phyloP scores from a whole-genome alignment of 2,113 vertebrate genomes.

The Zosterops pallidus region DNA sequence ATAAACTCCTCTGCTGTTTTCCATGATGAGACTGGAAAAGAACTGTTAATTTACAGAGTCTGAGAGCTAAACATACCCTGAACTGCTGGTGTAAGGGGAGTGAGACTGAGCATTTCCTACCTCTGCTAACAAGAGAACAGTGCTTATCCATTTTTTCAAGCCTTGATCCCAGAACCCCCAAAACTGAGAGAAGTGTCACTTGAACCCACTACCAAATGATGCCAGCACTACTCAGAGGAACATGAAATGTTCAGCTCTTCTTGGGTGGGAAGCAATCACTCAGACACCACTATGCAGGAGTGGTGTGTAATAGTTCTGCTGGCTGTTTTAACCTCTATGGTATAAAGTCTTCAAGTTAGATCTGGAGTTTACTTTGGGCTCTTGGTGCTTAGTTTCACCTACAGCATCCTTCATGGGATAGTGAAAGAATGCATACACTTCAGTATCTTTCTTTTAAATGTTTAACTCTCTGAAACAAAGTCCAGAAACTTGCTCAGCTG shows the following conservation, averaged over 20 bases:
- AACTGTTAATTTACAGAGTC: not conserved
- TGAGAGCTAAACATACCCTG: not conserved
- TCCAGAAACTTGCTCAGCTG: not conserved
- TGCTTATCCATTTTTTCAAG: not conserved
- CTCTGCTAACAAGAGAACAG: not conserved
- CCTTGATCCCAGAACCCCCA: not conserved
- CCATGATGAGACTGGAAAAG: not conserved
- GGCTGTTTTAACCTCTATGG: not conserved
- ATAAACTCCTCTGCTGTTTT: not conserved
- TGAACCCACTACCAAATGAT: not conserved
- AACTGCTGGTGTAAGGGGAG: not conserved
- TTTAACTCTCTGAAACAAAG: not conserved
- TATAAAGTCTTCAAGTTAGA: not conserved
- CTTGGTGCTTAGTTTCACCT: not conserved
- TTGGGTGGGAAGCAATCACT: not conserved
- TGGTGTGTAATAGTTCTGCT: not conserved
- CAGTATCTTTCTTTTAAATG: not conserved
- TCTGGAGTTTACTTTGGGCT: not conserved
- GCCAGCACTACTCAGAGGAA: not conserved
- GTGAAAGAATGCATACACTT: not conserved
- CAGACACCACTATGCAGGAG: not conserved
- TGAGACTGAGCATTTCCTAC: not conserved
- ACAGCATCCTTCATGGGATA: not conserved
- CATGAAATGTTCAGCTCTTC: not conserved
- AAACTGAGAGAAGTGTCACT: not conserved